Evolutionary conservation across 1,140 invertebrate species (phyloP).

Genomic region (Drosophila ambigua): DNA sequence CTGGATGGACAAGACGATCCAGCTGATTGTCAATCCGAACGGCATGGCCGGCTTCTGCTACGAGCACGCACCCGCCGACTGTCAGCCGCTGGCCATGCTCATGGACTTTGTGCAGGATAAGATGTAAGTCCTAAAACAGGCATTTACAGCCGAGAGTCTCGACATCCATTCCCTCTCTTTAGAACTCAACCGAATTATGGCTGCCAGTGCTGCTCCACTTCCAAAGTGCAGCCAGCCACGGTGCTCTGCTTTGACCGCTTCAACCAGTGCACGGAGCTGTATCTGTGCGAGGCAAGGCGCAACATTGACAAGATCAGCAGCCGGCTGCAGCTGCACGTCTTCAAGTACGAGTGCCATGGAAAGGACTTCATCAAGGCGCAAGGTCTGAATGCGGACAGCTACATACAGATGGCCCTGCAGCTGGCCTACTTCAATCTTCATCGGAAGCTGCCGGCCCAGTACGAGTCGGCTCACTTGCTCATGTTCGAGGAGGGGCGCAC

Average conservation of each 20-base stretch:
- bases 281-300: slow-evolving; percentile 42
- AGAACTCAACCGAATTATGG: slow-evolving; percentile 37
- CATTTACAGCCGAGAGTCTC: no score
- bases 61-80: slow-evolving; percentile 97
- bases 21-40: slow-evolving; percentile 93
- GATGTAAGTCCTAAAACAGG: slow-evolving; percentile 45
- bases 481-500: slow-evolving; percentile 93
- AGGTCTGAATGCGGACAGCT: slow-evolving; percentile 94
- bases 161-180: not conserved
- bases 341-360: slow-evolving; percentile 90
- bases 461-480: slow-evolving; percentile 93
- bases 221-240: not conserved
- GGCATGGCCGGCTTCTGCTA: slow-evolving; percentile 94
- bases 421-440: slow-evolving; percentile 93
- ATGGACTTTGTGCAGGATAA: slow-evolving; percentile 90
- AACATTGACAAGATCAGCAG: slow-evolving; percentile 84
- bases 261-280: slow-evolving; percentile 19
- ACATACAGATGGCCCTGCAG: slow-evolving; percentile 96
- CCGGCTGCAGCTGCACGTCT: slow-evolving; percentile 89
- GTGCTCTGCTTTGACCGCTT: slow-evolving; percentile 22
- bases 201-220: not conserved
- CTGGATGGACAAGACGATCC: slow-evolving; percentile 95
- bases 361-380: slow-evolving; percentile 91
- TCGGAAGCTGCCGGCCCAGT: slow-evolving; percentile 90
- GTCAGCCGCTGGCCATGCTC: slow-evolving; percentile 92